Percentiles rank a stretch among this genome's conserved stretches.
Evolutionary conservation across 2,113 vertebrate species (phyloP).

Genomic region (Tychaedon coryphoeus): DNA sequence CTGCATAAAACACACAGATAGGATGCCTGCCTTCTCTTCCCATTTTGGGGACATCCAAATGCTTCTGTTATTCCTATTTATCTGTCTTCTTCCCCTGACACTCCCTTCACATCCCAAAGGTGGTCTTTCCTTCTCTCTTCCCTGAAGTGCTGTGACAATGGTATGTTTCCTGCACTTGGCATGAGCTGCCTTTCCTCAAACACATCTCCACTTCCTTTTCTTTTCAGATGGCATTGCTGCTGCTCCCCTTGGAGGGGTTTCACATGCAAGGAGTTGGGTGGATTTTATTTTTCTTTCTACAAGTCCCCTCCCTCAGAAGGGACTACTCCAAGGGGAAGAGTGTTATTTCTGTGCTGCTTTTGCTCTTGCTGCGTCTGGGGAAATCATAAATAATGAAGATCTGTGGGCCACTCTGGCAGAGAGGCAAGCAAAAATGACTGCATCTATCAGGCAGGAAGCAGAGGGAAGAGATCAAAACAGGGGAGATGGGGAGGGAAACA

Average conservation of each 20-base stretch:
- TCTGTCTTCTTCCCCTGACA: background rate
- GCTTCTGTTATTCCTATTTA: background rate
- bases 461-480: rapidly evolving
- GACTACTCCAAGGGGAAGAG: background rate
- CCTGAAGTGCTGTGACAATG: background rate
- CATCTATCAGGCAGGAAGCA: background rate
- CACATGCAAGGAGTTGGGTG: background rate
- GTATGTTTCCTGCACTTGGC: background rate
- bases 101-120: background rate
- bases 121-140: background rate
- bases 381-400: background rate
- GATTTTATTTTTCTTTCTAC: background rate
- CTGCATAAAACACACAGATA: background rate
- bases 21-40: background rate
- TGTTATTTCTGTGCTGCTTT: background rate
- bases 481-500: background rate
- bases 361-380: background rate
- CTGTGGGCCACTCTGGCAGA: background rate
- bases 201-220: rapidly evolving
- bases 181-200: background rate
- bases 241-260: background rate
- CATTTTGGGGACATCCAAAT: background rate
- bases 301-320: background rate
- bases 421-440: background rate
- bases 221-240: background rate